Evolutionary conservation across 2,797 vertebrate species (phyloP), one percentile per base, ranked within the genome.

Genomic region (Pelochelys cantorii): DNA sequence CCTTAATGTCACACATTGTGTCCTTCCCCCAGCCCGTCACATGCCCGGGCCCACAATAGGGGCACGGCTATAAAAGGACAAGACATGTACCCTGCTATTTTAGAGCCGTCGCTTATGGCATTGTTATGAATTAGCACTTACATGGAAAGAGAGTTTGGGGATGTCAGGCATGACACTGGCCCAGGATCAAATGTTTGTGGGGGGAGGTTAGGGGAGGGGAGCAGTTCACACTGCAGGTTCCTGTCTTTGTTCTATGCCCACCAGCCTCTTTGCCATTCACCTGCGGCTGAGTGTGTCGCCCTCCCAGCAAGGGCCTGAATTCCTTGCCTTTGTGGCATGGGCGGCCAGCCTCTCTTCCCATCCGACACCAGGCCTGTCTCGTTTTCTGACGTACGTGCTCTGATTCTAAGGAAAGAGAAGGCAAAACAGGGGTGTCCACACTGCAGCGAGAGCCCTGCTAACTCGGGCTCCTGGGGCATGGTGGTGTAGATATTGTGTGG

Each of bases 51-150:
- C 97, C 97, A 98, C 98, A 98, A 98, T 97, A 97, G 97, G 95
- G 91, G 89, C 97, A 92, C 85, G 92, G 95, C 99, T 98, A 98
- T 99, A 99, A 99, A 99, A 99, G 99, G 99, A 96, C 94, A 98
- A 97, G 94, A 98, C 89, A 95, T 95, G 96, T 96, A 97, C 98
- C 96, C 59, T 95, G 98, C 99, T 99, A 99, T 99, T 99, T 99
- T 98, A 97, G 98, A 99, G 98, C 96, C 97, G 96, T 96, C 94
- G 81, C 95, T 95, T 90, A 97, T 8, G 78, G 96, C 97, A 97
- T 98, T 97, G 97, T 97, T 97, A 95, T 48, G 95, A 94, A 96
- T 95, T 93, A 94, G 95, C 95, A 60, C 97, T 75, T 88, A 95
- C 84, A 90, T 89, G 93, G 95, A 96, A 94, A 87, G 86, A 82